Evolutionary conservation across 1,140 invertebrate species (phyloP), one percentile per base, ranked within the genome.

Genomic region (Drosophila serrata): DNA sequence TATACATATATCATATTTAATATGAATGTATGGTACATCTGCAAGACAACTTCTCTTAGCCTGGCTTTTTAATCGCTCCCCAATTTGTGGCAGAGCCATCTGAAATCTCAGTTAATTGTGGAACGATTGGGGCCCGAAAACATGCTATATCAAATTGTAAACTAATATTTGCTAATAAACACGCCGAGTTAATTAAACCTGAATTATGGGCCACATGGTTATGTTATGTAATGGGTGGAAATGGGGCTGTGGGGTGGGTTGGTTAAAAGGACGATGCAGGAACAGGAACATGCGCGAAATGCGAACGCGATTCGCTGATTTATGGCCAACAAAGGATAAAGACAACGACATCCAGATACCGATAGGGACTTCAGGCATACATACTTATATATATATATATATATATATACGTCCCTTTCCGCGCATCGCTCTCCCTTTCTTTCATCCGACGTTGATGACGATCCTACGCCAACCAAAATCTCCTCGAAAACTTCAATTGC

Each of bases 101-200:
- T 35, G 27, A 86, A 86, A 81, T 65, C 63, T 33, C 73, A 53
- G 40, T 75, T 64, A 68, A 84, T 72, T 69, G 77, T 48, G 61
- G 39, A 37, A 53, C 55, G 43, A 63, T 27, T 58, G 9, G n/a
- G 27, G 37, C 59, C 57, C 55, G 17, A 56, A 57, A 51, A 80
- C 81, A 65, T 35, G 73, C 56, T 79, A 68, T 55, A 81, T 88
- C 80, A 84, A 87, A 80, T 91, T 91, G 87, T 91, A 84, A 91
- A 91, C 87, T 91, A 91, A 91, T 91, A 91, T 91, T 82, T 87
- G 81, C 82, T 87, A 91, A 91, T 91, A 91, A 91, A 87, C 82
- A 80, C 80, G 72, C 35, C 51, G 72, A 87, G 87, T 91, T 91
- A 91, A 91, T 91, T 91, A 91, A 91, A 88, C 80, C 74, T 91